Conservation (phyloP, 2,113 vertebrate genomes). For the Hemibagrus wyckioides region DNA sequence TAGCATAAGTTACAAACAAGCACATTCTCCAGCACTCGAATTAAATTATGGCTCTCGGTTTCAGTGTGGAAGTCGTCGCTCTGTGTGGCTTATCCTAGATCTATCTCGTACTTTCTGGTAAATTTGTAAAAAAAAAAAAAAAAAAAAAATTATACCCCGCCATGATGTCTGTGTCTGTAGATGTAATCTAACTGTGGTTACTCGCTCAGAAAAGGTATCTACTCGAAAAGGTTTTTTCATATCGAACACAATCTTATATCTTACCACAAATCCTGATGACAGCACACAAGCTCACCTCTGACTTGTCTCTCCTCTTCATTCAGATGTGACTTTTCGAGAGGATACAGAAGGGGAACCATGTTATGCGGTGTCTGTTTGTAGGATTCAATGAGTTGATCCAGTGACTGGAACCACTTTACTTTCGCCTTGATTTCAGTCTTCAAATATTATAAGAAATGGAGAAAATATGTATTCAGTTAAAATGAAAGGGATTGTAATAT, state of each 20-base stretch:
- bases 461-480: background rate
- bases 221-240: background rate
- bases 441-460: background rate
- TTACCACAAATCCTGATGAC: background rate
- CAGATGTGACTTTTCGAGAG: constrained; percentile 61
- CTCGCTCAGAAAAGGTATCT: background rate
- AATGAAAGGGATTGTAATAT: background rate
- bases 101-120: background rate
- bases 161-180: background rate
- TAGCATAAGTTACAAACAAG: background rate
- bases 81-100: background rate
- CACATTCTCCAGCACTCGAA: background rate
- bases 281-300: constrained; percentile 50
- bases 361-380: constrained; percentile 46
- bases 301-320: background rate
- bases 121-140: background rate
- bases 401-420: constrained; percentile 51
- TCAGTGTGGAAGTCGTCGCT: background rate
- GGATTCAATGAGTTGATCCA: constrained; percentile 59
- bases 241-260: background rate
- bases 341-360: constrained; percentile 55
- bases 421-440: constrained; percentile 28
- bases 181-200: background rate
- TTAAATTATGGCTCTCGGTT: background rate
- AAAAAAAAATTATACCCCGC: background rate